These are phyloP conservation scores for Intellagama lesueurii DNA, from an alignment of 2,797 vertebrate genomes.

Conservation along the genomic window DNA sequence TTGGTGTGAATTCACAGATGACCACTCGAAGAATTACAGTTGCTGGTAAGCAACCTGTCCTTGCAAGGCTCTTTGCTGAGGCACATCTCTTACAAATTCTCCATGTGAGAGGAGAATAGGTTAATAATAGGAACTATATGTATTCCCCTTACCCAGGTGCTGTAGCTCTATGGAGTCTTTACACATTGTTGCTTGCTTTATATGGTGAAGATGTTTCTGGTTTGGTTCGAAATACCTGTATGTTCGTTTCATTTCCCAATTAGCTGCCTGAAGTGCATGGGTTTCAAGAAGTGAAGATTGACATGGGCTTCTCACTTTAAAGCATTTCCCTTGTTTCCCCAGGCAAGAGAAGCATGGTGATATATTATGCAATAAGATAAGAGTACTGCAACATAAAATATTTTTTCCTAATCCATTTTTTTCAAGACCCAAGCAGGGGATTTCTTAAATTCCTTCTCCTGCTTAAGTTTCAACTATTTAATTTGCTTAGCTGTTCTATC, in stretches of 20 bases:
- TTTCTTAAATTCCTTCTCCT: not conserved
- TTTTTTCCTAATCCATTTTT: not conserved
- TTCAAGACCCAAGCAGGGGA: not conserved
- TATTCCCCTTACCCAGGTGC: no score
- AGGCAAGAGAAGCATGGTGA: not conserved
- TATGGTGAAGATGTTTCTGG: not conserved
- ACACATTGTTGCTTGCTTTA: not conserved
- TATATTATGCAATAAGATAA: not conserved
- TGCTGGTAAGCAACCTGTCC: no score
- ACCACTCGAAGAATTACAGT: no score
- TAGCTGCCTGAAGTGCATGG: not conserved
- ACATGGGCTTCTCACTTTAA: not conserved
- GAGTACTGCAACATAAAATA: not conserved
- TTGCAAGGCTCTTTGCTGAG: no score
- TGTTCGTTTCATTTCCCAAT: not conserved
- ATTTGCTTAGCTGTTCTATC: conserved; percentile 5
- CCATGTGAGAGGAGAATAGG: no score
- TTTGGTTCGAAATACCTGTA: not conserved
- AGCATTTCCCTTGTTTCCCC: not conserved
- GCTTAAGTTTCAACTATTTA: conserved; percentile 10
- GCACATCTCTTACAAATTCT: no score
- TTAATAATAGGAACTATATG: no score
- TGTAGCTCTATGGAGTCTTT: not conserved
- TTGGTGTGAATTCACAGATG: no score
- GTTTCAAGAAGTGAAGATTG: not conserved